Conservation (phyloP, 2,797 vertebrate species). For the Antennarius maculatus region DNA sequence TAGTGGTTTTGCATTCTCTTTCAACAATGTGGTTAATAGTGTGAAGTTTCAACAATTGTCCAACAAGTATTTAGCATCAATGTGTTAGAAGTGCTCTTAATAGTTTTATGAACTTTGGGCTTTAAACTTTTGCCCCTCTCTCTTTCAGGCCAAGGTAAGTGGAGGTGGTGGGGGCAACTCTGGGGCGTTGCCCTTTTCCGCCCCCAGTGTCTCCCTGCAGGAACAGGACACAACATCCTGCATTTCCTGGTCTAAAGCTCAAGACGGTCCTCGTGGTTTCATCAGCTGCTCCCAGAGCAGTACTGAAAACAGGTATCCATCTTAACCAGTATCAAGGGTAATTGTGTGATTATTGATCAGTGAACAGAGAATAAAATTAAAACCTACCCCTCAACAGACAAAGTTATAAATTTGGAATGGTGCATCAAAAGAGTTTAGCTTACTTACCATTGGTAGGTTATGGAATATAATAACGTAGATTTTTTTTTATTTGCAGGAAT, state of each 20-base stretch:
- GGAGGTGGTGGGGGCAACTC: conserved; percentile 73
- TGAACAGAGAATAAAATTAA: too few relatives aligned
- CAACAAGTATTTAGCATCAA: neutral
- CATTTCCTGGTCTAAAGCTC: conserved; percentile 81
- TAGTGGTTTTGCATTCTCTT: too few relatives aligned
- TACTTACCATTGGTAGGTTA: too few relatives aligned
- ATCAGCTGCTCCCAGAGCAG: conserved; percentile 74
- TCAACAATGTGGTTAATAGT: neutral
- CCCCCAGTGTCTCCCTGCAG: conserved; percentile 67
- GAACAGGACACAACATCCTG: conserved; percentile 67
- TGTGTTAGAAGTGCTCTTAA: too few relatives aligned
- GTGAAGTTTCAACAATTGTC: neutral
- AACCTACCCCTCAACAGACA: too few relatives aligned
- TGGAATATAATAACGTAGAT: neutral
- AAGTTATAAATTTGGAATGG: too few relatives aligned
- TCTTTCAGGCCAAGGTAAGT: conserved; percentile 59
- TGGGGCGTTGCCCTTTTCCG: conserved; percentile 71
- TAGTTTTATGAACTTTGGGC: too few relatives aligned
- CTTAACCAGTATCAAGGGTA: conserved; percentile 2
- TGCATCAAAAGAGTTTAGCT: too few relatives aligned
- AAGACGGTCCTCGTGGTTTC: conserved; percentile 81
- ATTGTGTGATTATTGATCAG: conserved; percentile 2
- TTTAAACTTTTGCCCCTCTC: neutral
- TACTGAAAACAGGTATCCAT: conserved; percentile 82
- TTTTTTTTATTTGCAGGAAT: conserved; percentile 77